Base-by-base conservation (phyloP, 2,797 vertebrate species). In the Chromis chromis region DNA sequence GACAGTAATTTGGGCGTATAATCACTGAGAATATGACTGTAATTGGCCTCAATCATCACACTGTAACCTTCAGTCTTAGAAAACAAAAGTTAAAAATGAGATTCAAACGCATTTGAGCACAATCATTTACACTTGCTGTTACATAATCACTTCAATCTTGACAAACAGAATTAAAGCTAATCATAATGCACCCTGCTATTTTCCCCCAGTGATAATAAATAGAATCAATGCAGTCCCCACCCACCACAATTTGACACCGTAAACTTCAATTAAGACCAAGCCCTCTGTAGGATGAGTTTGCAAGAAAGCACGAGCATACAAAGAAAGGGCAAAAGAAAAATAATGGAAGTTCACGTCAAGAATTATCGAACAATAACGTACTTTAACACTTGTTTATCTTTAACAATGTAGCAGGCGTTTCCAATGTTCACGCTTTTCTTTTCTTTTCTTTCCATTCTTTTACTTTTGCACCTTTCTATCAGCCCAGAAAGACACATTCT, bases 371-470 rank as follows among this genome's bases (percentile, higher is more conserved):
- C 19, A 59, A 44, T 21, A 0, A 28, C 13, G 49, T 52, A 1
- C 5, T 22, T 36, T 49, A 1, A 19, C 33, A 36, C 33, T 36
- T 3, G 33, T 67, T 59, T 4, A 2, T 53, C 27, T 40, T 31
- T 12, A 27, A 36, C 33, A 14, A 5, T 6, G 25, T 16, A 22
- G 16, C 2, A 11, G 33, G 7, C 13, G 1, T 65, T 39, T 33
- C 57, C 2, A 53, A 24, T 10, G 28, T 36, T 28, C 17, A 53
- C 6, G 16, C 3, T 10, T 95, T 82, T 90, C 90, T 96, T 96
- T 95, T 94, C 3, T 10, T 95, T 82, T 90, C 90, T 96, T 96
- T 95, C 94, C 94, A 94, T 92, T 95, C 93, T 93, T 94, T 53
- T 90, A 27, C 85, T 86, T 85, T 90, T 84, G 84, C 91, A 85